These are phyloP conservation scores for Macropus fuliginosus DNA, from an alignment of 2,797 vertebrate genomes.

Conservation along the genomic window DNA sequence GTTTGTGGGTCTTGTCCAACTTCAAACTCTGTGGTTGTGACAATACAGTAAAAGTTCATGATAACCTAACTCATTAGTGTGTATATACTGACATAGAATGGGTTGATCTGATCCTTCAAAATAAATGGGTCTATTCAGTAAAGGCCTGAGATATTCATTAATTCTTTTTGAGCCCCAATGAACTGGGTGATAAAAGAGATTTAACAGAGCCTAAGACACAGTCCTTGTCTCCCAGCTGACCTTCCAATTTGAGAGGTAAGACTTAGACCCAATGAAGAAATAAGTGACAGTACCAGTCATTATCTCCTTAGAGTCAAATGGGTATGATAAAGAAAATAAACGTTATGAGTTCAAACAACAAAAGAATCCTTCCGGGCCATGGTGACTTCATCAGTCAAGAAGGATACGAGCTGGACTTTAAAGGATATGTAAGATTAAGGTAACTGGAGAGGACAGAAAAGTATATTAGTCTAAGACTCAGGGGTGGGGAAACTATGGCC, in stretches of 20 bases:
- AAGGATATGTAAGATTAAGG: neutral
- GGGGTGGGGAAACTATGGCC: no score
- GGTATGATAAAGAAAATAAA: neutral
- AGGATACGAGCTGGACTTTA: neutral
- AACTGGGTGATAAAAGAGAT: neutral
- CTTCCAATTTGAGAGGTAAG: neutral
- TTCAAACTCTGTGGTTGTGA: neutral
- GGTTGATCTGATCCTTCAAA: fast-evolving
- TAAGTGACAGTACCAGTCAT: neutral
- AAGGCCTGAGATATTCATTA: neutral
- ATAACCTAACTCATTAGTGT: fast-evolving
- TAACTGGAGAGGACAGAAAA: neutral
- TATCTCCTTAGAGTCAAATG: neutral
- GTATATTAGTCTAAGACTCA: neutral
- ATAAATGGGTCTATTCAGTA: neutral
- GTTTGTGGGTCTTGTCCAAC: neutral
- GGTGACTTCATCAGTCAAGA: neutral
- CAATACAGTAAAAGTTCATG: neutral
- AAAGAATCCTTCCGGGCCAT: neutral
- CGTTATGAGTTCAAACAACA: neutral
- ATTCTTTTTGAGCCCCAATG: neutral
- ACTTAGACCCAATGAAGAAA: neutral
- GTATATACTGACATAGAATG: neutral
- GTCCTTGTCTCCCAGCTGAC: neutral
- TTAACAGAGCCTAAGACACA: neutral